Evolutionary conservation across 2,797 vertebrate species (phyloP).

Genomic region (Bovichtus variegatus): DNA sequence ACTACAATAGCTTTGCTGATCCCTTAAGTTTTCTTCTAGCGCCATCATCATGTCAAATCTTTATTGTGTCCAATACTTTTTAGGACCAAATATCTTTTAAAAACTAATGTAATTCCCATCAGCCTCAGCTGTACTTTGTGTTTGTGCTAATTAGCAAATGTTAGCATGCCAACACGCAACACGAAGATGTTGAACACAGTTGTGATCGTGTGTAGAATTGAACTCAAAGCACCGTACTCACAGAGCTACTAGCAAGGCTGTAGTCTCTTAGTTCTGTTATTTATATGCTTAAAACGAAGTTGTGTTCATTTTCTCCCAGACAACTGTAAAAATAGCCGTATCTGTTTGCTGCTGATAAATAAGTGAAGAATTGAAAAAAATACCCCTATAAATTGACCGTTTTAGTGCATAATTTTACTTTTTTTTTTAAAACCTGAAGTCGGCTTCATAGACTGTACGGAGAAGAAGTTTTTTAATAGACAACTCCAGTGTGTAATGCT

Average conservation of each 20-base stretch:
- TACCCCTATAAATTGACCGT: not conserved
- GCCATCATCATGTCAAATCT: not conserved
- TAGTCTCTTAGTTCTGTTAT: not conserved
- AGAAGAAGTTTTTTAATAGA: constrained; percentile 25
- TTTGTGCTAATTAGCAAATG: not conserved
- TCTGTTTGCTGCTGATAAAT: constrained; percentile 3
- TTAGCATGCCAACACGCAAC: not conserved
- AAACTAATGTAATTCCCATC: not conserved
- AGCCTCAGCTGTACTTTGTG: not conserved
- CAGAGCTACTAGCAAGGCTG: not conserved
- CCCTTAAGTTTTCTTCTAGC: not conserved
- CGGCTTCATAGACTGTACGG: not conserved
- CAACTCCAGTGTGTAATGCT: constrained; percentile 39
- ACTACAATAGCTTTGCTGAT: not conserved
- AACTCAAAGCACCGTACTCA: not conserved
- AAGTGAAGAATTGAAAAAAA: not conserved
- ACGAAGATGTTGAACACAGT: not conserved
- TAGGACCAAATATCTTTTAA: not conserved
- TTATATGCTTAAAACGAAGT: not conserved
- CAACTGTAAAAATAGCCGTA: not conserved
- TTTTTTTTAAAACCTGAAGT: not conserved
- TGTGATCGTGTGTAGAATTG: not conserved
- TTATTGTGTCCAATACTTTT: not conserved
- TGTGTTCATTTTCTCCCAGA: not conserved
- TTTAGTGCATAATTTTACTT: not conserved